Conservation (phyloP, 2,113 vertebrate genomes). For the Naja naja region DNA sequence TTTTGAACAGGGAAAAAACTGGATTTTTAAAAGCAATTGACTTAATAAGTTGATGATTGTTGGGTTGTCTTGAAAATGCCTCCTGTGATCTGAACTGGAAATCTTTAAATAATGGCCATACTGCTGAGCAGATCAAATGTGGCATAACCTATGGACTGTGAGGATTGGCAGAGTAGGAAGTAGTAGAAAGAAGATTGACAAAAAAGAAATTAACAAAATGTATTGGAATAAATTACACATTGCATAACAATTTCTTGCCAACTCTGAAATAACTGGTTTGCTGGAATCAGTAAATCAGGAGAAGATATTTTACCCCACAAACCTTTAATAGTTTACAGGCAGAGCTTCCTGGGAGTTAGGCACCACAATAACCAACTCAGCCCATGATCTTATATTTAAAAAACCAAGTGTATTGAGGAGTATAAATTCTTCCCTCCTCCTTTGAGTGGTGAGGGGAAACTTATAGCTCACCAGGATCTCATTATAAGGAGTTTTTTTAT, state of each 20-base stretch:
- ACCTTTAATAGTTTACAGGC: not conserved
- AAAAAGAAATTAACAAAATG: not conserved
- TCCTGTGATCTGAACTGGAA: not conserved
- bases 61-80: not conserved
- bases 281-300: not conserved
- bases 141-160: not conserved
- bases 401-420: not conserved
- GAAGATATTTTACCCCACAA: not conserved
- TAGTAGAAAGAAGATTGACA: not conserved
- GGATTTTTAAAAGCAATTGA: constrained; percentile 24
- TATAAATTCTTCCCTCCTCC: not conserved
- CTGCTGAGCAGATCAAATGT: not conserved
- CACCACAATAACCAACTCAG: not conserved
- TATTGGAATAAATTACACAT: not conserved
- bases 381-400: not conserved
- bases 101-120: not conserved
- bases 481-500: constrained; percentile 16
- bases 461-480: not conserved
- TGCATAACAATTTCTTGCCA: not conserved
- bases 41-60: constrained; percentile 9
- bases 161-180: not conserved
- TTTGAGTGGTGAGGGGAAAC: too few relatives aligned
- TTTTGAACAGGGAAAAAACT: constrained; percentile 23
- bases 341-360: not conserved
- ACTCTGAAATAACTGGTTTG: not conserved